phyloP scores from a whole-genome alignment of 2,113 vertebrate genomes.

The Callocephalon fimbriatum region DNA sequence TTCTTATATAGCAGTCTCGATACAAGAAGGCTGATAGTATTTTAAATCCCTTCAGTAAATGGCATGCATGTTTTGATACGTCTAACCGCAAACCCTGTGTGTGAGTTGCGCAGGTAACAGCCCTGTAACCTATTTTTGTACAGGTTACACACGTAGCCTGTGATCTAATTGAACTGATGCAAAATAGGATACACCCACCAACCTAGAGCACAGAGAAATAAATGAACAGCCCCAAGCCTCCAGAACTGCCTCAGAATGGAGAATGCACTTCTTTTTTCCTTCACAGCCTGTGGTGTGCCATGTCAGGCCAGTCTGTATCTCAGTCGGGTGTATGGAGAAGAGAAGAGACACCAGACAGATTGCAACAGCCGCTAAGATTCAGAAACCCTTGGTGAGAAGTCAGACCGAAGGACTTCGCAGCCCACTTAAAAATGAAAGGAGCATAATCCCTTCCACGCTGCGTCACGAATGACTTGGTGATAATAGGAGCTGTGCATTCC shows the following conservation, averaged over 20 bases:
- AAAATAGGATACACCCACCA: background rate
- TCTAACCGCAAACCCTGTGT: background rate
- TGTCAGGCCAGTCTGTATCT: accelerated
- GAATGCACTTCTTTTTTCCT: background rate
- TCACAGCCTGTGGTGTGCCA: background rate
- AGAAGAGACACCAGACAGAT: background rate
- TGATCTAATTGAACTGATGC: background rate
- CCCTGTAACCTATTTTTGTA: background rate
- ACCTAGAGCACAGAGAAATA: background rate
- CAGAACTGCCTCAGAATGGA: background rate
- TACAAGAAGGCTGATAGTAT: accelerated
- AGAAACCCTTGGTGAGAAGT: background rate
- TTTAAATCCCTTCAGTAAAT: background rate
- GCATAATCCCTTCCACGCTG: background rate
- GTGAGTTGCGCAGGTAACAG: background rate
- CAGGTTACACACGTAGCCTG: background rate
- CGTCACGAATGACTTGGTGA: background rate
- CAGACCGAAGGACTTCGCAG: background rate
- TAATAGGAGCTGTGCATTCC: background rate
- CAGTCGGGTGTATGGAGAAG: background rate
- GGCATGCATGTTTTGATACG: background rate
- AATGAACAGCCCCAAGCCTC: background rate
- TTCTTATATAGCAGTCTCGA: background rate
- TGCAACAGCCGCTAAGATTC: accelerated
- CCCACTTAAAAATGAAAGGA: background rate